These are phyloP conservation scores for Picus viridis DNA, from an alignment of 2,797 vertebrate genomes.

Conservation along the genomic window DNA sequence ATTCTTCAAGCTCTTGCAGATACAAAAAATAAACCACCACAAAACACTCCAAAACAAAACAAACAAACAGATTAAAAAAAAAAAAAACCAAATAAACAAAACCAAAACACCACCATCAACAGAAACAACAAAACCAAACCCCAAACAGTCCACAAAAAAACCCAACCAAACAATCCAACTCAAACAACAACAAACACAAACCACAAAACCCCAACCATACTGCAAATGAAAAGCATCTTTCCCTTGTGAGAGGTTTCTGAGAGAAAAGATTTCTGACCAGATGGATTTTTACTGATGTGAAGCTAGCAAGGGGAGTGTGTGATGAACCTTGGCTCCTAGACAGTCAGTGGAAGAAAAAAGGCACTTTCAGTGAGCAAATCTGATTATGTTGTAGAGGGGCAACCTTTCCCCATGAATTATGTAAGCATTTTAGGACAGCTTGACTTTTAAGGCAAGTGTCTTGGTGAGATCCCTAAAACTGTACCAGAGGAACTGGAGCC, in stretches of 20 bases:
- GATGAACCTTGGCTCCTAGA: neutral
- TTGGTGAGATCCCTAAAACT: neutral
- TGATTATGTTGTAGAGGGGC: neutral
- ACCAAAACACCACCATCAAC: neutral
- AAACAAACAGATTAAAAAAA: neutral
- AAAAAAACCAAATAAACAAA: neutral
- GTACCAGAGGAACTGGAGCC: neutral
- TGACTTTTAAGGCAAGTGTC: neutral
- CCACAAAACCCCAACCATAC: rapidly evolving
- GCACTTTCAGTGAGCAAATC: neutral
- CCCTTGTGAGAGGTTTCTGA: neutral
- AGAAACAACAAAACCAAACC: neutral
- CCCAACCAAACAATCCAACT: neutral
- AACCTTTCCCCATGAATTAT: neutral
- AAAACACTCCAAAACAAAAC: neutral
- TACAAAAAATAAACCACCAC: neutral
- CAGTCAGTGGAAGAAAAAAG: neutral
- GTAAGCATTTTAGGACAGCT: neutral
- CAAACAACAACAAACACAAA: neutral
- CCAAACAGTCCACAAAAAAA: neutral
- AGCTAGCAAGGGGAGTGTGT: neutral
- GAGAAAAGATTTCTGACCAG: neutral
- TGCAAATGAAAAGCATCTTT: neutral
- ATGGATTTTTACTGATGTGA: neutral
- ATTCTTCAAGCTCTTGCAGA: neutral